Evolutionary conservation across 2,797 vertebrate species (phyloP).

Genomic region (Toxotes lorentzi): DNA sequence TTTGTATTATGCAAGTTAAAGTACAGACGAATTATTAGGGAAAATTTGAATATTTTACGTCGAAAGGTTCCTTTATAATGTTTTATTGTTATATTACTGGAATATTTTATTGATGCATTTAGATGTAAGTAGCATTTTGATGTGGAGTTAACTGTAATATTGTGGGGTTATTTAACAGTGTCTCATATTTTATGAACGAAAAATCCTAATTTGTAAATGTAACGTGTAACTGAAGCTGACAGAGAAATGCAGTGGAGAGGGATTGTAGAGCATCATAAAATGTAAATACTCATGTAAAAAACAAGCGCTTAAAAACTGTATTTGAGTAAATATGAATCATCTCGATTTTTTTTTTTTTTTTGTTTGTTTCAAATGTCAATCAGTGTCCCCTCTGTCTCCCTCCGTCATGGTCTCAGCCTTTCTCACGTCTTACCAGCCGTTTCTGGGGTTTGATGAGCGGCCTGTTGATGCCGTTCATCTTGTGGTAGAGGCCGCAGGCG

Average conservation of each 20-base stretch:
- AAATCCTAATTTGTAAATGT: neutral
- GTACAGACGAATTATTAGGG: neutral
- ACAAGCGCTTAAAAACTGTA: neutral
- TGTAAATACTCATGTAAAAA: neutral
- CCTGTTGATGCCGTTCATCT: conserved; percentile 98
- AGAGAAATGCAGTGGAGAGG: too few species aligned
- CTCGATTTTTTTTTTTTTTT: too few species aligned
- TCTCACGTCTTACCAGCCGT: conserved; percentile 89
- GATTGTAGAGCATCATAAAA: too few species aligned
- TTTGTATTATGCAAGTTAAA: neutral
- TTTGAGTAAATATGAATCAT: neutral
- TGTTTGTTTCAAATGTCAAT: too few species aligned
- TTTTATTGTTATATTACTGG: neutral
- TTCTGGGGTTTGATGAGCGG: conserved; percentile 97
- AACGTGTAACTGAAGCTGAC: neutral
- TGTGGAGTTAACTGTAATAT: neutral
- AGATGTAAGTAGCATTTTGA: neutral
- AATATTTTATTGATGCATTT: neutral
- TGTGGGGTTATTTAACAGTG: neutral
- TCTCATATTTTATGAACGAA: neutral
- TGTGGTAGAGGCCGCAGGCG: conserved; percentile 98
- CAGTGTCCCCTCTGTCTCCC: too few species aligned
- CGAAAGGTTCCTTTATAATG: neutral
- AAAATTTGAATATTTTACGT: too few species aligned
- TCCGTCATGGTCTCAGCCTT: too few species aligned